phyloP scores from a whole-genome alignment of 2,797 vertebrate species.

The Sebastes aleutianus region DNA sequence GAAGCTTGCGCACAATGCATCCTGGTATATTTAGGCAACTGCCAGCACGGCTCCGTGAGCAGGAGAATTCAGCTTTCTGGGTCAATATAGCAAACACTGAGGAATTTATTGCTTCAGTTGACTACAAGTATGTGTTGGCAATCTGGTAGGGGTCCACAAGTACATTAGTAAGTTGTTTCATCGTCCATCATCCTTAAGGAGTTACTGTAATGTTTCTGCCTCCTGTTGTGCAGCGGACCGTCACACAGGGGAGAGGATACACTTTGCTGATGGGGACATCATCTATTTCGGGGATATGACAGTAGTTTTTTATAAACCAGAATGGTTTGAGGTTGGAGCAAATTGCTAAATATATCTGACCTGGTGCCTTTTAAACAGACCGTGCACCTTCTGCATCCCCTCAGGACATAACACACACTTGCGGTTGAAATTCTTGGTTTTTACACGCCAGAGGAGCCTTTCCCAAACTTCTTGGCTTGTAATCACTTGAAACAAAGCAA shows the following conservation, averaged over 20 bases:
- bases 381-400: constrained; percentile 12
- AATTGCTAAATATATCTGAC: constrained; percentile 58
- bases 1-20: not conserved
- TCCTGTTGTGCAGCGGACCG: not conserved
- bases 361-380: constrained; percentile 10
- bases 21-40: not conserved
- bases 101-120: not conserved
- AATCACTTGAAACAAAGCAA: not conserved
- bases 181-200: not conserved
- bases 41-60: not conserved
- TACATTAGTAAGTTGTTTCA: not conserved
- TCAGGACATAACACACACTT: not conserved
- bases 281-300: constrained; percentile 45
- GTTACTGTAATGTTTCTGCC: not conserved
- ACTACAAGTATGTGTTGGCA: not conserved
- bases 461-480: not conserved
- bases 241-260: not conserved
- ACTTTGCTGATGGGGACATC: constrained; percentile 6
- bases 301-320: constrained; percentile 37
- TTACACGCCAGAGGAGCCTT: not conserved
- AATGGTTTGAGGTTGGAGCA: constrained; percentile 44
- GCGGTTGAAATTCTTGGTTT: not conserved
- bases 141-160: not conserved
- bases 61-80: not conserved
- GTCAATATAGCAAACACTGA: not conserved